These are phyloP conservation scores for Pasiphila rectangulata DNA, from an alignment of 2,888 invertebrate genomes.

Conservation along the genomic window DNA sequence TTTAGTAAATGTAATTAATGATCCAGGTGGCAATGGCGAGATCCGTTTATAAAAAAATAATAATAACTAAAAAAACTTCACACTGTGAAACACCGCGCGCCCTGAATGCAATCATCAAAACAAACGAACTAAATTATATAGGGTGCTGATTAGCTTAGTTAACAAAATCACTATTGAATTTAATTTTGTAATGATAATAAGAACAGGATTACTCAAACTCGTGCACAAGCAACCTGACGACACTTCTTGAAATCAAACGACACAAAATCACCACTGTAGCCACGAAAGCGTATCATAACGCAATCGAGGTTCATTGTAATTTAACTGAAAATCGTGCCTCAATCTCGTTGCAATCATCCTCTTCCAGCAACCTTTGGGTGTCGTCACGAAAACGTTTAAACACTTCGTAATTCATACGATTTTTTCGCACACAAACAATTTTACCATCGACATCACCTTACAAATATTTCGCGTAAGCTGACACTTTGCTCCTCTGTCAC, in stretches of 20 bases:
- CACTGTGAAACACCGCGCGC: too few relatives aligned
- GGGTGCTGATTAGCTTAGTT: too few relatives aligned
- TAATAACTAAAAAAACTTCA: too few relatives aligned
- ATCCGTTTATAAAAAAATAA: too few relatives aligned
- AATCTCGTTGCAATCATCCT: slow-evolving; percentile 18
- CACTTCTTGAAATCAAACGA: background rate
- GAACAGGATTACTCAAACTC: too few relatives aligned
- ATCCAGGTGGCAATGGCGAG: too few relatives aligned
- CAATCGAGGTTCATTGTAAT: background rate
- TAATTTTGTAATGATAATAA: too few relatives aligned
- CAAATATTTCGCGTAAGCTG: slow-evolving; percentile 1
- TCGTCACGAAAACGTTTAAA: slow-evolving; percentile 28
- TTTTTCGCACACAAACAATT: slow-evolving; percentile 17
- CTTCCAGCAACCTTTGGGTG: slow-evolving; percentile 23
- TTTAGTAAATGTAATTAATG: too few relatives aligned
- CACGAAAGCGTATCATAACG: slow-evolving; percentile 3
- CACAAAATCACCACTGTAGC: background rate
- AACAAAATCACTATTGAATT: too few relatives aligned
- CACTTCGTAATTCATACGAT: slow-evolving; percentile 24
- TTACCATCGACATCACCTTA: background rate
- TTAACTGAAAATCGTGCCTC: slow-evolving; percentile 20
- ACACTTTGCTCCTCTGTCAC: background rate
- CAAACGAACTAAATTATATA: too few relatives aligned
- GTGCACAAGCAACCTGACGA: too few relatives aligned
- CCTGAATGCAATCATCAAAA: too few relatives aligned